Percentiles rank a stretch among this genome's conserved stretches.
Evolutionary conservation across 1,140 invertebrate species (phyloP).

Genomic region (Brachionus manjavacas): DNA sequence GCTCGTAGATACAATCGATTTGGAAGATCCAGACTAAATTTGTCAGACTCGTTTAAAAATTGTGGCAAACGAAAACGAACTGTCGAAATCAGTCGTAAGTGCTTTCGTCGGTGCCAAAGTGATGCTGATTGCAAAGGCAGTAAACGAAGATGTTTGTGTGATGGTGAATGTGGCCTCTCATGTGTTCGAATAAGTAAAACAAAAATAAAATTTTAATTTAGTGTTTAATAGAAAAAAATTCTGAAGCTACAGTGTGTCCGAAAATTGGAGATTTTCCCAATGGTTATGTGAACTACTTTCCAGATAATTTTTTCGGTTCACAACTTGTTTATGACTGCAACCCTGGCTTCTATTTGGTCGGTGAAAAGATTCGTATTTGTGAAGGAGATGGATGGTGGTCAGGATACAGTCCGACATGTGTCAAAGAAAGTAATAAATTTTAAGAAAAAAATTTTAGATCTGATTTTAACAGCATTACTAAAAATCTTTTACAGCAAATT

Average conservation of each 20-base stretch:
- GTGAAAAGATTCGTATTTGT: slow-evolving; percentile 53
- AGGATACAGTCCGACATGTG: slow-evolving; percentile 52
- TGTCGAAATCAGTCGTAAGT: slow-evolving; percentile 57
- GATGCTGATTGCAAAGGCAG: slow-evolving; percentile 93
- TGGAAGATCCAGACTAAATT: not conserved
- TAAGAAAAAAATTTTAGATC: too few relatives aligned
- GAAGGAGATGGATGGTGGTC: slow-evolving; percentile 59
- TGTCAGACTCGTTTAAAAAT: not conserved
- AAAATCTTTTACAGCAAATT: too few relatives aligned
- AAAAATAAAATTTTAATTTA: not conserved
- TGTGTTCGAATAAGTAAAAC: slow-evolving; percentile 79
- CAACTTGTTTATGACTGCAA: slow-evolving; percentile 56
- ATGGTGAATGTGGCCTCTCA: slow-evolving; percentile 88
- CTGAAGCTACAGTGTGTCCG: slow-evolving; percentile 30
- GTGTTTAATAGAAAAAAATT: not conserved
- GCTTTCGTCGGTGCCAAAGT: slow-evolving; percentile 82
- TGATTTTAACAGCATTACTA: too few relatives aligned
- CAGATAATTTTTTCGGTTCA: slow-evolving; percentile 54
- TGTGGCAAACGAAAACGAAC: slow-evolving; percentile 40
- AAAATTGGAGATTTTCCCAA: slow-evolving; percentile 27
- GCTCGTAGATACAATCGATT: not conserved
- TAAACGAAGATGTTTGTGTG: slow-evolving; percentile 90
- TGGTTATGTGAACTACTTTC: slow-evolving; percentile 37
- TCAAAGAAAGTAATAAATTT: slow-evolving; percentile 8
- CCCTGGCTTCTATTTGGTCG: slow-evolving; percentile 56